These are phyloP conservation scores for Luffia ferchaultella DNA, from an alignment of 2,888 invertebrate genomes.

Conservation along the genomic window DNA sequence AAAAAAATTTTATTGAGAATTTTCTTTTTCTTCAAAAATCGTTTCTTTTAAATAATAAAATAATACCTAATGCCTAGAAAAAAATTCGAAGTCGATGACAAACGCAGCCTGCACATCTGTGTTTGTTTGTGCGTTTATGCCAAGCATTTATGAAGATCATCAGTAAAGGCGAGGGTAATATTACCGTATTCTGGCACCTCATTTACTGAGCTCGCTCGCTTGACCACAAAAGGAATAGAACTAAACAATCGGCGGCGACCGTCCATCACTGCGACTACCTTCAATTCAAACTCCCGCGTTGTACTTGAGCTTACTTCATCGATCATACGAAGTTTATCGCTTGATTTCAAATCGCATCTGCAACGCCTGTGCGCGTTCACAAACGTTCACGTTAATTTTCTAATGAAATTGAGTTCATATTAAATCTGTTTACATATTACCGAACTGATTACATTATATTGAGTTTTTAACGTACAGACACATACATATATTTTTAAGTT, in stretches of 20 bases:
- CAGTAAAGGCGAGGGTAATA: background rate
- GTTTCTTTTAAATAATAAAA: no score
- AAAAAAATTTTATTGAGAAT: no score
- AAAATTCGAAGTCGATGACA: no score
- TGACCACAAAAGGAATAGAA: conserved; percentile 5
- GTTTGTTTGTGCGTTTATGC: background rate
- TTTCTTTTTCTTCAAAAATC: no score
- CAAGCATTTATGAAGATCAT: background rate
- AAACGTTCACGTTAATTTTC: background rate
- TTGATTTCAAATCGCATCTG: conserved; percentile 21
- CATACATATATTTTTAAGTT: no score
- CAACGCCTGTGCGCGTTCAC: background rate
- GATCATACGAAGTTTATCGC: conserved; percentile 23
- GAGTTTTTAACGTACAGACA: no score
- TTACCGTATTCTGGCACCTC: background rate
- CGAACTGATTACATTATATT: no score
- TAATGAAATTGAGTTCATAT: background rate
- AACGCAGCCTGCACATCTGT: no score
- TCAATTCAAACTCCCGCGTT: background rate
- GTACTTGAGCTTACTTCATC: conserved; percentile 13
- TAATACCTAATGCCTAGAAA: no score
- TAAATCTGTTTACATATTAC: no score
- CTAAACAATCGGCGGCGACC: background rate
- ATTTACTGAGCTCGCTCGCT: background rate
- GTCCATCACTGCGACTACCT: background rate